Percentiles rank a stretch among this genome's conserved stretches.
Evolutionary conservation across 1,140 invertebrate species (phyloP).

Genomic region (Prorops nasuta): DNA sequence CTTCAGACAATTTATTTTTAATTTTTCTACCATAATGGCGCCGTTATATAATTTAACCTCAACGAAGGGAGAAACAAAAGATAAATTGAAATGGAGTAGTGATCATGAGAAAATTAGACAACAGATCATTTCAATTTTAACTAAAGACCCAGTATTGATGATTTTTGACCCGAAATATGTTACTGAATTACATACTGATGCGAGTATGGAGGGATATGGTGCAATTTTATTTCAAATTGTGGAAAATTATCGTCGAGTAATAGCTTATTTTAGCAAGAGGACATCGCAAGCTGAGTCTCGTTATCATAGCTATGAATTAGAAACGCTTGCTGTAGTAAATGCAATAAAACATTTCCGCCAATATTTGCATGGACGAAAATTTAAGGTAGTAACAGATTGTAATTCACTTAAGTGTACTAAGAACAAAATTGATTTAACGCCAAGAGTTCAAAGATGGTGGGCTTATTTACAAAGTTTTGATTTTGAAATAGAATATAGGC

Average conservation of each 20-base stretch:
- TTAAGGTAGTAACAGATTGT: conserved; percentile 21
- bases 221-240: conserved; percentile 31
- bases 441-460: background rate
- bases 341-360: conserved; percentile 23
- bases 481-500: background rate
- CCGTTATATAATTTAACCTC: no score
- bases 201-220: conserved; percentile 16
- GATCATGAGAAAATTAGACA: background rate
- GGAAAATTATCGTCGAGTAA: conserved; percentile 15
- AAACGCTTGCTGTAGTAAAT: conserved; percentile 27
- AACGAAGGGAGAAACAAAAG: no score
- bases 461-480: background rate
- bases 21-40: no score
- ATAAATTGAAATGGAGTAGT: no score
- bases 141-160: background rate
- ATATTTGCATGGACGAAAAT: conserved; percentile 13
- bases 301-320: conserved; percentile 35
- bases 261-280: conserved; percentile 33
- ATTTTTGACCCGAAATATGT: conserved; percentile 27
- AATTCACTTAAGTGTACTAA: conserved; percentile 9
- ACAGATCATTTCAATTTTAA: background rate
- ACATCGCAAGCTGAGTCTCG: conserved; percentile 26
- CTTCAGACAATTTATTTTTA: no score
- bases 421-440: background rate
- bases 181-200: conserved; percentile 12